phyloP scores from a whole-genome alignment of 2,888 invertebrate species.

The Platycnemis pennipes region DNA sequence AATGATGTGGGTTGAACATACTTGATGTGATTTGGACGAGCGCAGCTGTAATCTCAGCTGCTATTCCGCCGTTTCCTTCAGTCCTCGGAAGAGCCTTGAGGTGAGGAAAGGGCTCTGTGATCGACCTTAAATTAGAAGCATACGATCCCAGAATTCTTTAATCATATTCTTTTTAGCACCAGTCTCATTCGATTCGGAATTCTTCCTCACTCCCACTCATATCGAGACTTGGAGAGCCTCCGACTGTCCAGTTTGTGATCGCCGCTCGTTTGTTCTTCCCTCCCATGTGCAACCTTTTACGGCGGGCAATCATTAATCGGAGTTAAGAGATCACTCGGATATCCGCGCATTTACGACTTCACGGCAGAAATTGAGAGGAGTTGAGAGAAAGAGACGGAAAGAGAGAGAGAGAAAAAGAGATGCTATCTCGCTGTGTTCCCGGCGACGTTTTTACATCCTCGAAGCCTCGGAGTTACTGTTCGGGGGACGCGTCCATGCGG shows the following conservation, averaged over 20 bases:
- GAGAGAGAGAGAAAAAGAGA: background rate
- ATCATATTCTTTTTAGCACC: too few relatives aligned
- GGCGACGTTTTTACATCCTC: background rate
- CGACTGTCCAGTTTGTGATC: background rate
- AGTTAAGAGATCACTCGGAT: background rate
- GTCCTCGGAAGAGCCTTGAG: too few relatives aligned
- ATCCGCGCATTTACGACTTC: background rate
- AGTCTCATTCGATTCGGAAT: background rate
- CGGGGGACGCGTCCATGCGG: background rate
- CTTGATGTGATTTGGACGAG: too few relatives aligned
- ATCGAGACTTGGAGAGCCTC: background rate
- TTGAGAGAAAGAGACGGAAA: background rate
- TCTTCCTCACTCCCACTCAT: background rate
- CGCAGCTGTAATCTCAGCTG: too few relatives aligned
- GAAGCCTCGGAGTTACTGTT: background rate
- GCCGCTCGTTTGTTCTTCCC: background rate
- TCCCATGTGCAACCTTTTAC: background rate
- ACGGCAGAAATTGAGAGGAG: background rate
- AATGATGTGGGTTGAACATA: too few relatives aligned
- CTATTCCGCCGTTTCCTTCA: too few relatives aligned
- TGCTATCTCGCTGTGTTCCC: background rate
- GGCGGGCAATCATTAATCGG: constrained; percentile 19
- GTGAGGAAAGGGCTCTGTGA: too few relatives aligned
- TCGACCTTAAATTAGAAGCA: too few relatives aligned
- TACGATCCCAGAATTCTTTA: too few relatives aligned